Evolutionary conservation across 2,113 vertebrate species (phyloP).

Genomic region (Turdus rufiventris): DNA sequence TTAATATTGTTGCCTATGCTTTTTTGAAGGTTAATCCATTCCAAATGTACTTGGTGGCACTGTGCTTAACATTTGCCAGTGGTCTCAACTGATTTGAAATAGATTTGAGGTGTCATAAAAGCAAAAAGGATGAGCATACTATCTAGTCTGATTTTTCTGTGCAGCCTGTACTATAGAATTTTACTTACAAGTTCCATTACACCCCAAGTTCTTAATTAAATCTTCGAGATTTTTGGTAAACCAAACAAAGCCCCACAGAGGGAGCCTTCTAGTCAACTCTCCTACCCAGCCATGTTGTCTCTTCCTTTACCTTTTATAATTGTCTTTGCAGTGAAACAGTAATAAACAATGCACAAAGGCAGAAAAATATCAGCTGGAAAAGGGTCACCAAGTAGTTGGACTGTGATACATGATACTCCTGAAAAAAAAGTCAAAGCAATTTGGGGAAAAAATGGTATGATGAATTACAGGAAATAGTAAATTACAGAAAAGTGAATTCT

Average conservation of each 20-base stretch:
- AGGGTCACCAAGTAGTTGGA: constrained; percentile 43
- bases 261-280: not conserved
- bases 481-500: constrained; percentile 65
- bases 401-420: constrained; percentile 68
- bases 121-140: not conserved
- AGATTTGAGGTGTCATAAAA: not conserved
- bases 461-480: constrained; percentile 78
- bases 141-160: not conserved
- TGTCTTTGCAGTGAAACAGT: not conserved
- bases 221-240: not conserved
- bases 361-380: not conserved
- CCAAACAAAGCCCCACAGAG: not conserved
- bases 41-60: not conserved
- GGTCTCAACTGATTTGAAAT: not conserved
- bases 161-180: not conserved
- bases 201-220: not conserved
- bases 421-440: constrained; percentile 68
- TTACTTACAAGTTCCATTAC: not conserved
- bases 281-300: not conserved
- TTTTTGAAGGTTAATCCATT: not conserved
- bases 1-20: not conserved
- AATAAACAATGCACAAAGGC: not conserved
- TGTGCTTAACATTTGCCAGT: not conserved
- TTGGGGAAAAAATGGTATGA: constrained; percentile 66
- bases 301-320: not conserved